phyloP scores from a whole-genome alignment of 2,888 invertebrate genomes.

The Tetragonula carbonaria region DNA sequence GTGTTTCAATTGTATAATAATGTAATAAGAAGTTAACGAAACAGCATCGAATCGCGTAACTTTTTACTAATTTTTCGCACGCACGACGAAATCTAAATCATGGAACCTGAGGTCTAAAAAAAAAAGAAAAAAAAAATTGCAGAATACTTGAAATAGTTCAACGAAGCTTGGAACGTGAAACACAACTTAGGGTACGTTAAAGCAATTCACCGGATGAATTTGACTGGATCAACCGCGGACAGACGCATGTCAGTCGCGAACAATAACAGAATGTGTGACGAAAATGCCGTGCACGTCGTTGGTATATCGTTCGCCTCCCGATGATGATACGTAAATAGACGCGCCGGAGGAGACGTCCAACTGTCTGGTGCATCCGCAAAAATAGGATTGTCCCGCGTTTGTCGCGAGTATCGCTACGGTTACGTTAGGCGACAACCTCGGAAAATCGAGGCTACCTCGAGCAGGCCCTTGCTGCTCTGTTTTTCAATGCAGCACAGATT shows the following conservation, averaged over 20 bases:
- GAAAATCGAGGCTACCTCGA: conserved; percentile 36
- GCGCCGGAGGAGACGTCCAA: conserved; percentile 78
- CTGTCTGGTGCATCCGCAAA: conserved; percentile 81
- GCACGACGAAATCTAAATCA: no score
- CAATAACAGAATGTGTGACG: conserved; percentile 67
- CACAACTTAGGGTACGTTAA: neutral
- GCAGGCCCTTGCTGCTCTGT: neutral
- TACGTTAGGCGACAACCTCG: conserved; percentile 40
- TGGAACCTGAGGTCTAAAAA: no score
- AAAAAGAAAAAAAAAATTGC: no score
- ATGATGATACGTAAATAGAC: conserved; percentile 72
- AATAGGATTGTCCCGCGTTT: conserved; percentile 75
- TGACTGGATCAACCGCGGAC: neutral
- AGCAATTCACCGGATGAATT: neutral
- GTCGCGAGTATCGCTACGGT: conserved; percentile 54
- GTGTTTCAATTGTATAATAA: no score
- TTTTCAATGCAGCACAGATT: neutral
- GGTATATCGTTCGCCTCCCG: conserved; percentile 54
- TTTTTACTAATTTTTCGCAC: no score
- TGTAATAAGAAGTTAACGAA: no score
- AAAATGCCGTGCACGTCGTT: conserved; percentile 62
- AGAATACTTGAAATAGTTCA: no score
- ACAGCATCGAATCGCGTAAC: no score
- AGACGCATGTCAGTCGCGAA: conserved; percentile 41
- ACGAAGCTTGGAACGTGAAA: neutral